Percentiles rank a stretch among this genome's conserved stretches.
phyloP scores from a whole-genome alignment of 1,140 invertebrate species.

The Trichogramma pretiosum region DNA sequence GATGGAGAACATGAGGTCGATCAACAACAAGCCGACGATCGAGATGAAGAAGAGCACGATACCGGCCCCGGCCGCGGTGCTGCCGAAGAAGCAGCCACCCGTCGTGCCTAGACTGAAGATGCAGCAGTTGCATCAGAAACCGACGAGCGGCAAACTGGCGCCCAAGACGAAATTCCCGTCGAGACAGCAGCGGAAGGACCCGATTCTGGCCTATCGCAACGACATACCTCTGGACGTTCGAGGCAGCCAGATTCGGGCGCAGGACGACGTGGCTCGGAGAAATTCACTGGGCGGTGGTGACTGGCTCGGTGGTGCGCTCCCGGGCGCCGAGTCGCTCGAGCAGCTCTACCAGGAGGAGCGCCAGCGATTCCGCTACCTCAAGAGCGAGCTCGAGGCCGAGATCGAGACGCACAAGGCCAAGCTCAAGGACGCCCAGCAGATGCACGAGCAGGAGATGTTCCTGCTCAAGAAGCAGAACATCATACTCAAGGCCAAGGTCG shows the following conservation, averaged over 20 bases:
- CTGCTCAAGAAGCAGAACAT: slow-evolving; percentile 41
- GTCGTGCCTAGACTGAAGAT: slow-evolving; percentile 17
- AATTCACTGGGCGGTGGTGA: slow-evolving; percentile 29
- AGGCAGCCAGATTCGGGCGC: slow-evolving; percentile 15
- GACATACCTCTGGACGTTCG: slow-evolving; percentile 9
- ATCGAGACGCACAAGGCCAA: slow-evolving; percentile 35
- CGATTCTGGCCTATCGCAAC: slow-evolving; percentile 1
- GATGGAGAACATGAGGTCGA: too few species aligned
- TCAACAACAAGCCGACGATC: slow-evolving; percentile 4
- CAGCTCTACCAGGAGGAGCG: slow-evolving; percentile 35
- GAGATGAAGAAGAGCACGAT: slow-evolving; percentile 17
- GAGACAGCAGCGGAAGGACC: slow-evolving; percentile 8
- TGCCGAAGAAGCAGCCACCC: slow-evolving; percentile 12
- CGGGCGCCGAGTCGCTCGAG: slow-evolving; percentile 28
- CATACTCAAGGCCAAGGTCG: slow-evolving; percentile 35
- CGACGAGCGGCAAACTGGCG: too few species aligned
- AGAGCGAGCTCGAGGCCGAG: slow-evolving; percentile 37
- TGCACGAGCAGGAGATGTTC: slow-evolving; percentile 41
- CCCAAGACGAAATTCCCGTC: slow-evolving; percentile 21
- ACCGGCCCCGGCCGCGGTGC: neutral
- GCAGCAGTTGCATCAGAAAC: too few species aligned
- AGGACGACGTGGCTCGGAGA: slow-evolving; percentile 18
- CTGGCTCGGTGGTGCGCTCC: slow-evolving; percentile 18
- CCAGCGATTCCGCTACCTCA: slow-evolving; percentile 34
- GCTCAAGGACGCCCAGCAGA: slow-evolving; percentile 34